Conservation (phyloP, 1,140 invertebrate species). For the Drosophila sp. region DNA sequence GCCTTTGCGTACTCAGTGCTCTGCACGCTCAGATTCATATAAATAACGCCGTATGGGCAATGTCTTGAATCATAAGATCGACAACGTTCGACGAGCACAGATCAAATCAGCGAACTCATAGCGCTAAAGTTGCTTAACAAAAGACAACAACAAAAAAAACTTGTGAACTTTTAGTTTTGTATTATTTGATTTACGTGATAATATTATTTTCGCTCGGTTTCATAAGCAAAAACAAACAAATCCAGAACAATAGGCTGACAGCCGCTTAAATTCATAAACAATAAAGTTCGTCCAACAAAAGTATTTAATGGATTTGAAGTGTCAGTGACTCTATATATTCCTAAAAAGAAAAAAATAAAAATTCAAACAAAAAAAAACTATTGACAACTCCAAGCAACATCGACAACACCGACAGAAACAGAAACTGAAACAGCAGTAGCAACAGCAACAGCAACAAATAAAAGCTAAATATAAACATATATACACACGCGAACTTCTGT, state of each 20-base stretch:
- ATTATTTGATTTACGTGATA: conserved; percentile 30
- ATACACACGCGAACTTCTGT: conserved; percentile 59
- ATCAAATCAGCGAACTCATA: conserved; percentile 40
- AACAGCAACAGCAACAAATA: conserved; percentile 19
- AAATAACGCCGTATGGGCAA: conserved; percentile 63
- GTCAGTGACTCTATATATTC: conserved; percentile 76
- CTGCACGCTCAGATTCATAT: conserved; percentile 56
- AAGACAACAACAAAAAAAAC: conserved; percentile 9
- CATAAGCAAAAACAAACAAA: conserved; percentile 54
- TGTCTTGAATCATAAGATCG: conserved; percentile 83
- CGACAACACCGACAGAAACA: conserved; percentile 17
- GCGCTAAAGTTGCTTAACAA: conserved; percentile 9
- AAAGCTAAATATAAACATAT: conserved; percentile 41
- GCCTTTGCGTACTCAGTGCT: too few species aligned
- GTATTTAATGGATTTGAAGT: conserved; percentile 71
- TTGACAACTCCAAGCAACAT: conserved; percentile 20
- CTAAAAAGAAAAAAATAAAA: conserved; percentile 31
- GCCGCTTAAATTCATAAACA: conserved; percentile 67
- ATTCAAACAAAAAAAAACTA: conserved; percentile 40
- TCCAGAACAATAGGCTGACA: conserved; percentile 43
- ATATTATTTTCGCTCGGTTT: conserved; percentile 44
- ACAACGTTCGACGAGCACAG: conserved; percentile 77
- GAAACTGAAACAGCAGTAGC: conserved; percentile 10
- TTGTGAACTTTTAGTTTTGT: conserved; percentile 36
- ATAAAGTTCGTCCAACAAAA: conserved; percentile 51